Base-by-base conservation (phyloP, 2,113 vertebrate genomes). In the Cettia cetti region DNA sequence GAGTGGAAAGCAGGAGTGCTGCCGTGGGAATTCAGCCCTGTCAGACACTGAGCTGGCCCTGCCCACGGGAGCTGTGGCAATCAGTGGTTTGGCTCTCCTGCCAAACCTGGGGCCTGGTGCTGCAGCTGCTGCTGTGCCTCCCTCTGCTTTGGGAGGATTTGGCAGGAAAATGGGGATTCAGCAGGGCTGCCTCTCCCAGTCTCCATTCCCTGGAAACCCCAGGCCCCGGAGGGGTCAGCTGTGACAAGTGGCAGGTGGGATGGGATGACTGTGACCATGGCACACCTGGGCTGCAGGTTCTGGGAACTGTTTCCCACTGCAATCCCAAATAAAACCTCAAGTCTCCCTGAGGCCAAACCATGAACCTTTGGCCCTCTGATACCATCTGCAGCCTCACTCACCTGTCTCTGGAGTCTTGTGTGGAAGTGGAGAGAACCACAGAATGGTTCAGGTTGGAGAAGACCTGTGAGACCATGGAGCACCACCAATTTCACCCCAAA, bases 341-440 rank as follows among this genome's bases (percentile, higher is more conserved):
- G 16, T 60, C 64, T 86, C 33, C 20, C 16, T 57, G 56, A 49
- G 75, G 33, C 15, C 33, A 31, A 78, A 79, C 20, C 47, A 79
- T 0, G 0, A 18, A 21, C 7, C 8, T 72, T 30, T 37, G 15
- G 44, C 21, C 23, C 19, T 39, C n/a, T 81, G 6, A 2, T 49
- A 45, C 17, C 37, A 47, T 27, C 28, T 9, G 5, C 11, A 42
- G 17, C 72, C 68, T 53, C 15, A 4, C 15, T 47, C 14, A 2
- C 28, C 45, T 26, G 21, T 19, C 14, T 49, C 74, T 57, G 64
- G 40, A 44, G 16, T 50, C 9, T 13, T 21, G 45, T 3, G 2
- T 22, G 61, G 27, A 89, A 39, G n/a, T 5, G 15, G 26, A 68
- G 33, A 50, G 57, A 72, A 79, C 6, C 52, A 42, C 13, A 22